Base-by-base conservation (phyloP, 1,140 invertebrate species). In the Bombus picipes region DNA sequence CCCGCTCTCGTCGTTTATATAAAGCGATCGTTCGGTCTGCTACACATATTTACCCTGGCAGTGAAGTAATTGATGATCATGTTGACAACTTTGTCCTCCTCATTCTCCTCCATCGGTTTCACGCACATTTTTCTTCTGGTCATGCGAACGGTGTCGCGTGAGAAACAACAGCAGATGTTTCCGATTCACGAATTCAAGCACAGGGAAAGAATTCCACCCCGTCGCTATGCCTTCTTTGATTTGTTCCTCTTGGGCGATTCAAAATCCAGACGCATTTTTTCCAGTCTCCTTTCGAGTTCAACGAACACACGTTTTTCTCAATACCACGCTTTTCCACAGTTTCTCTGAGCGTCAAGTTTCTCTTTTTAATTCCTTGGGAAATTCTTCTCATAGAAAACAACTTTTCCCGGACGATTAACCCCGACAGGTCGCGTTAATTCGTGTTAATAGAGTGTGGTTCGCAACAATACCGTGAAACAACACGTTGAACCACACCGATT, bases 61-160 rank as follows among this genome's bases (percentile, higher is more conserved):
- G 91, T 91, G 87, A 95, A 95, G 83, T 95, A 95, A 83, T 94
- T 94, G 84, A 95, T 91, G 89, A 95, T 94, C 84, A 92, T 92
- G 85, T 83, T 94, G 88, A 94, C 92, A 88, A 95, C 92, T 88
- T 90, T 94, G 59, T 94, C 94, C 85, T 92, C 93, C 78, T 94
- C 92, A 80, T 87, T 85, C 81, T 94, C 91, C 88, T 94, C 92
- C 90, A 93, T 93, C 57, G 88, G 83, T 73, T 92, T 92, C 65
- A 92, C 87, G 89, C 92, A 94, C 93, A 94, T 94, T 87, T 89
- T 92, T 84, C 80, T 83, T 62, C 70, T 88, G 81, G 74, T 83
- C 83, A 87, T 87, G 37, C 62, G 59, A 87, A 84, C 66, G 25
- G 71, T 53, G 41, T 8, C 22, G 79, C 59, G 75, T 73, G 88